Evolutionary conservation across 2,888 invertebrate species (phyloP), one percentile per base, ranked within the genome.

Genomic region (Pandemis cinnamomeana): DNA sequence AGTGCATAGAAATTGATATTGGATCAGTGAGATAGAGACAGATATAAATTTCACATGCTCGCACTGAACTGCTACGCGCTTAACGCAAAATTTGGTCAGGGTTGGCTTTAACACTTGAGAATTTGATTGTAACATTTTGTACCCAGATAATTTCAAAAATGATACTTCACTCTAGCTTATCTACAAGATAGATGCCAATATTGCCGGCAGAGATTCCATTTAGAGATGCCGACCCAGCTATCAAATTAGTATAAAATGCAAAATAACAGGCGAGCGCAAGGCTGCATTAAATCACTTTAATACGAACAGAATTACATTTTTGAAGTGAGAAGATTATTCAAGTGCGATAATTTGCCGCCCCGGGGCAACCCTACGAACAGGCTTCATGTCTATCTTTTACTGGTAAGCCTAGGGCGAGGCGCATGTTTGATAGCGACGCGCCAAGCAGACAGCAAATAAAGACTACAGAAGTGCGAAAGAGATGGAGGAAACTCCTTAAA

Each of bases 401-500:
- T 91, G 89, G 90, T 92, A 93, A 93, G 93, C 93, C 92, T 90
- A 88, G 90, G 92, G 93, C 93, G 89, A 89, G 88, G 86, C 89
- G 88, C 89, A 88, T 90, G 89, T 89, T 89, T 89, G 90, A 90
- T 89, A 91, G 86, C 89, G 81, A 75, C 81, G 80, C 81, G 76
- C 75, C 83, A 87, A 90, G 84, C 80, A 87, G 91, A 90, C 84
- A 85, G 83, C 84, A 78, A 55, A 81, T 86, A 82, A 79, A 78
- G 78, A 77, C 76, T 75, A 78, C 78, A 74, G 55, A 78, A 76
- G 87, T 84, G 78, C 72, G 87, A 92, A 83, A 91, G 83, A 84
- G 91, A 93, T 79, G 84, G 84, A 79, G 79, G 80, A 76, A 81
- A 82, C 81, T 90, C 89, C 91, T 92, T 92, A 91, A 92, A 93